Evolutionary conservation across 30 jellyfish, hydroid and myxozoan species (phyloP).

Genomic region (Aurelia aurita complex sp. Pacific): DNA sequence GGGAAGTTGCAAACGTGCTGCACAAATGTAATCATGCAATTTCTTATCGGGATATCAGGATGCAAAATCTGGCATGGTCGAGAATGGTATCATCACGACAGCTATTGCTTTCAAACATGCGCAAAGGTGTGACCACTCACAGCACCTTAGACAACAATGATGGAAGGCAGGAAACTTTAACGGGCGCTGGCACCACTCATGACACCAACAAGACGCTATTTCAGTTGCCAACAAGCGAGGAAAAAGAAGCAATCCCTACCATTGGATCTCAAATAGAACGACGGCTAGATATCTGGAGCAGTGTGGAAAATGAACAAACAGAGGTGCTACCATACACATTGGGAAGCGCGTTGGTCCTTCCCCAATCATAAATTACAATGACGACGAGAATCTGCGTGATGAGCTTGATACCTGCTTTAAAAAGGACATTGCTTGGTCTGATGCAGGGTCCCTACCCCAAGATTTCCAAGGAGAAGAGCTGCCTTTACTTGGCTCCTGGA

Average conservation of each 20-base stretch:
- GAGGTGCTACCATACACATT: conserved; percentile 13
- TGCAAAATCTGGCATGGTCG: conserved; percentile 47
- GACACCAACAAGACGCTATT: conserved; percentile 64
- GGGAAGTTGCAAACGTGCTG: conserved; percentile 13
- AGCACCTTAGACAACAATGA: conserved; percentile 49
- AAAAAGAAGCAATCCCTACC: no score
- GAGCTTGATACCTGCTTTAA: conserved; percentile 18
- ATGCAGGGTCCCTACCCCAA: conserved; percentile 22
- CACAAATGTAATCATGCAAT: conserved; percentile 48
- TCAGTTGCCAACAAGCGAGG: conserved; percentile 20
- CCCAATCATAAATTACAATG: not conserved
- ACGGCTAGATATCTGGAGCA: conserved; percentile 12
- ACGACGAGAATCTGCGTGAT: not conserved
- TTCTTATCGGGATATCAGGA: conserved; percentile 27
- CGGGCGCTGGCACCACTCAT: conserved; percentile 54
- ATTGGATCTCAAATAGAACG: no score
- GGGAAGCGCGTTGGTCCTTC: conserved; percentile 46
- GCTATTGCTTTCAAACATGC: not conserved
- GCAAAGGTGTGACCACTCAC: conserved; percentile 51
- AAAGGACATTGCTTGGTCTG: conserved; percentile 58
- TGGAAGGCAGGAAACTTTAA: conserved; percentile 39
- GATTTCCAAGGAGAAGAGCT: conserved; percentile 2
- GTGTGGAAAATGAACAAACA: not conserved
- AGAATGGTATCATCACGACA: conserved; percentile 27
- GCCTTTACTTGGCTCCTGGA: conserved; percentile 49